Conservation (phyloP, 2,888 invertebrate genomes). For the Habrosyne pyritoides region DNA sequence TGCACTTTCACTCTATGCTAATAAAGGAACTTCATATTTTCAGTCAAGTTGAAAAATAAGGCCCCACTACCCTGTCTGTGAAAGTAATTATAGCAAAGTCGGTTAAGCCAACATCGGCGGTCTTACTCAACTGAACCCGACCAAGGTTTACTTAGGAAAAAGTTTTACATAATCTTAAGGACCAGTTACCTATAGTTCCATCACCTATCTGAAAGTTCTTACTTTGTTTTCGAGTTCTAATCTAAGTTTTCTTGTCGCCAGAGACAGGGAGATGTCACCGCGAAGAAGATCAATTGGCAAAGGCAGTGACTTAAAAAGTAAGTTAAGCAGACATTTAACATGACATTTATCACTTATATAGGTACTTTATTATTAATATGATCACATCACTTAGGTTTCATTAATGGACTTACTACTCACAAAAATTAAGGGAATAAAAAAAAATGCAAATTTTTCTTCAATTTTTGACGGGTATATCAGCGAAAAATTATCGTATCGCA, state of each 20-base stretch:
- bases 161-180: slow-evolving; percentile 6
- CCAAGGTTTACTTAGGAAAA: slow-evolving; percentile 3
- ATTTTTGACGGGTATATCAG: no score
- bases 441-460: no score
- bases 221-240: slow-evolving; percentile 46
- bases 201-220: slow-evolving; percentile 25
- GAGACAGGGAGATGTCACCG: slow-evolving; percentile 86
- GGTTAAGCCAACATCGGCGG: not conserved
- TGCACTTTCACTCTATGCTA: not conserved
- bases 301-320: slow-evolving; percentile 78
- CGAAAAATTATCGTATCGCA: no score
- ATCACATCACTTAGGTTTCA: no score
- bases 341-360: slow-evolving; percentile 10
- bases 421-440: no score
- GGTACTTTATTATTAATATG: no score
- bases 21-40: not conserved
- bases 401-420: no score
- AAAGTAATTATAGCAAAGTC: slow-evolving; percentile 1
- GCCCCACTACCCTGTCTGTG: not conserved
- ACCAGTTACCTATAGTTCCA: slow-evolving; percentile 16
- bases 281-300: slow-evolving; percentile 78
- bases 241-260: slow-evolving; percentile 84
- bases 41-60: not conserved
- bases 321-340: slow-evolving; percentile 42
- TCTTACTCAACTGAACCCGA: not conserved